Base-by-base conservation (phyloP, 1,140 invertebrate genomes). In the Dreissena polymorpha region DNA sequence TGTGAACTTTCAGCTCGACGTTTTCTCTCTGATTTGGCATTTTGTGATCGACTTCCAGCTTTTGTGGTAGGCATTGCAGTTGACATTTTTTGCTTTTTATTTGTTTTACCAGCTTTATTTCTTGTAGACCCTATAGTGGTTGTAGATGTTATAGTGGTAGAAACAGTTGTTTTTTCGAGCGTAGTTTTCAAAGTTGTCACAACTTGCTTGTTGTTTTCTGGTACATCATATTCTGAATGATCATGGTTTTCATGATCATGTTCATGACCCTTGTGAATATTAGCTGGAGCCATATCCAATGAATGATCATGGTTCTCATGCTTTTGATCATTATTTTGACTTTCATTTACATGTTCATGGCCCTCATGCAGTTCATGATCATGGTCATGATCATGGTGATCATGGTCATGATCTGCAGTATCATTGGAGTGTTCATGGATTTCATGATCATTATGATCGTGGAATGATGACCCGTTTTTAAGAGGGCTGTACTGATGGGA, bases 261-360 rank as follows among this genome's bases (percentile, higher is more conserved):
- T 25, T 69, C 51, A 39, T 51, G 39, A 8, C 39, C 39, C 39
- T 39, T 8, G 3, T 39, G 39, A 39, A 39, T 39, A 5, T 2
- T 8, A 39, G 39, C 39, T 16, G 16, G 68, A 16, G 18, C 39
- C 25, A 14, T 64, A 14, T 65, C 50, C 60, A 39, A 7, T 13
- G n/a, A 25, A 7, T 69, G 25, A 18, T 78, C 39, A 25, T 78
- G 21, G 29, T 65, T 55, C 21, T 68, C 75, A 50, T 63, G 60
- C 27, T 51, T 13, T n/a, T 68, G 49, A 74, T 83, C 51, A 64
- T 81, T 23, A 29, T 72, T 70, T 39, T 79, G 23, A 64, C n/a
- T n/a, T 64, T 70, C 50, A 39, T 64, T 49, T 51, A 49, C 21
- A 23, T 65, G 64, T 10, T 60, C 55, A 72, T 72, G 68, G 14